phyloP scores from a whole-genome alignment of 2,797 vertebrate genomes.

The Poeciliopsis presidionis region DNA sequence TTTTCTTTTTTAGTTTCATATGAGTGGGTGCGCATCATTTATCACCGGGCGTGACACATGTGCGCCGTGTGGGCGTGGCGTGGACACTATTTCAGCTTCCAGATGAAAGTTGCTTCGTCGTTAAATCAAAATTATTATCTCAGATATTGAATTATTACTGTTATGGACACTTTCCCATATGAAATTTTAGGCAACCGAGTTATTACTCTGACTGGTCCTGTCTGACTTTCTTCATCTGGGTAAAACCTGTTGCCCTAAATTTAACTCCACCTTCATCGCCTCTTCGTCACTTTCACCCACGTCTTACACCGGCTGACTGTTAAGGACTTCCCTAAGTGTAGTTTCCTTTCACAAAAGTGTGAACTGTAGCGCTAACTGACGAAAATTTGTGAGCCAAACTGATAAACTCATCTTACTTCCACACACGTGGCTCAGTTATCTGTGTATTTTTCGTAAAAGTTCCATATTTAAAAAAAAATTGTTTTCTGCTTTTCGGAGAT shows the following conservation, averaged over 20 bases:
- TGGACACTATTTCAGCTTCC: neutral
- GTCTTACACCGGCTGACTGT: neutral
- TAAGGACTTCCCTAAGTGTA: neutral
- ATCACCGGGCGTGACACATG: neutral
- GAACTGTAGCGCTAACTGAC: neutral
- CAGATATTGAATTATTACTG: neutral
- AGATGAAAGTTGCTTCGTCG: neutral
- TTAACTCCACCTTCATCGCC: neutral
- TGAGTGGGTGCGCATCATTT: neutral
- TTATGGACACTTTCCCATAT: neutral
- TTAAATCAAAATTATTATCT: neutral
- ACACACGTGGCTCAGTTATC: neutral
- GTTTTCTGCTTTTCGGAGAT: neutral
- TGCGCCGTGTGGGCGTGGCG: neutral
- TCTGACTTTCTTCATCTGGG: neutral
- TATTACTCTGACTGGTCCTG: neutral
- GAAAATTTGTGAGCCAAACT: neutral
- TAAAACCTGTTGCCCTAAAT: neutral
- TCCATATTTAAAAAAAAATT: neutral
- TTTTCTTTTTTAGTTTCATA: neutral
- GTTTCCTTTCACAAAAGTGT: rapidly evolving
- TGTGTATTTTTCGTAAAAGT: neutral
- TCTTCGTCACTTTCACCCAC: neutral
- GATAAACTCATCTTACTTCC: neutral
- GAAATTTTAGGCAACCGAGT: neutral